Evolutionary conservation across 2,113 vertebrate genomes (phyloP), one percentile per base, ranked within the genome.

Genomic region (Isurus oxyrinchus): DNA sequence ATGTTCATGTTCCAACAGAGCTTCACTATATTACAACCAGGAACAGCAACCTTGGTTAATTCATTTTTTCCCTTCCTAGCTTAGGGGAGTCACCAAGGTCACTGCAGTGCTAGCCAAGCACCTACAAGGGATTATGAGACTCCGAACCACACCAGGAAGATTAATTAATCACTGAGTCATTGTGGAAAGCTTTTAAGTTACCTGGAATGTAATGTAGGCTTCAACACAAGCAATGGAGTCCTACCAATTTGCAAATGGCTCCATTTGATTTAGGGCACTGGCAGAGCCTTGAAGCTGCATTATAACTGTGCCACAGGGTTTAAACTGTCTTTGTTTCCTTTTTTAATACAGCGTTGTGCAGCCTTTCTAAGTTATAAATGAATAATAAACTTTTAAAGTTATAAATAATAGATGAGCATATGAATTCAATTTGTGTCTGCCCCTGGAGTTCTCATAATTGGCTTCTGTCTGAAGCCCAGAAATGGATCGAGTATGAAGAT

Each of bases 391-490:
- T 94, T 94, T 94, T 40, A 63, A 94, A 59, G 19, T 94, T 63
- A 63, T 94, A 63, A 94, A 94, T 94, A 94, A 94, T 63, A 40
- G 90, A 94, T 94, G 90, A 94, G 63, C 90, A 94, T 16, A 93
- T 61, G 57, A 63, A 63, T 63, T 93, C 90, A 93, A 61, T 93
- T 93, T 93, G 57, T n/a, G 90, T n/a, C 90, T n/a, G 90, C 57
- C 90, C n/a, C 90, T 61, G 31, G 90, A 93, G 90, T 63, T 93
- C 35, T 93, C 40, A 63, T 61, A 93, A 93, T 93, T 93, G 57
- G 57, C 14, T 93, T 61, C 90, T n/a, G 57, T 61, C 90, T 63
- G 57, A 61, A 90, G 19, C 57, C 63, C 57, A 93, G 61, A 57
- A 93, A 93, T 93, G 57, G 55, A 2, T 57, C 63, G 57, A 61